Evolutionary conservation across 2,113 vertebrate species (phyloP).

Genomic region (Phrynocephalus versicolor): DNA sequence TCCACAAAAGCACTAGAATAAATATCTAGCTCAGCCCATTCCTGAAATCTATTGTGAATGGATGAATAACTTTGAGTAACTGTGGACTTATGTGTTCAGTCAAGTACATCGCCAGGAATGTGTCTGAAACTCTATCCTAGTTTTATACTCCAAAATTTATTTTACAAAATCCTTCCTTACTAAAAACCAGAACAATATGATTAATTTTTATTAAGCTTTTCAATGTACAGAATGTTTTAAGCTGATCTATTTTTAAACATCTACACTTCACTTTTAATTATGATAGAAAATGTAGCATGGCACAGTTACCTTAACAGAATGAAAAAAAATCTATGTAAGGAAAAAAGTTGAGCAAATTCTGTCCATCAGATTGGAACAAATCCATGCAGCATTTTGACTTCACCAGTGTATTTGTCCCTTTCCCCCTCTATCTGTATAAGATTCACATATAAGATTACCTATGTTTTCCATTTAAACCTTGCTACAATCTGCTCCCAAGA

Average conservation of each 20-base stretch:
- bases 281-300: slow-evolving; percentile 9
- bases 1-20: not conserved
- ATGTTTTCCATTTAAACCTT: slow-evolving; percentile 46
- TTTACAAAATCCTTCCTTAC: not conserved
- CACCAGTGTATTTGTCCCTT: slow-evolving; percentile 47
- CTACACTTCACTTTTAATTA: not conserved
- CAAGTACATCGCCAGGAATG: not conserved
- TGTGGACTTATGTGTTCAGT: slow-evolving; percentile 27
- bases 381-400: slow-evolving; percentile 35
- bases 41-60: not conserved
- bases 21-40: not conserved
- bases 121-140: not conserved
- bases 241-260: not conserved
- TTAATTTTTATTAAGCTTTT: not conserved
- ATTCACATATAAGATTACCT: slow-evolving; percentile 51
- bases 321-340: slow-evolving; percentile 19
- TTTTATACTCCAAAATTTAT: not conserved
- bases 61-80: slow-evolving; percentile 33
- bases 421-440: slow-evolving; percentile 37
- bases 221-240: not conserved
- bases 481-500: slow-evolving; percentile 33
- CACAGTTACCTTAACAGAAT: not conserved
- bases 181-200: not conserved
- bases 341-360: slow-evolving; percentile 27
- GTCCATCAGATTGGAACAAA: slow-evolving; percentile 23